phyloP scores from a whole-genome alignment of 2,797 vertebrate genomes.

The Coregonus suidteri region DNA sequence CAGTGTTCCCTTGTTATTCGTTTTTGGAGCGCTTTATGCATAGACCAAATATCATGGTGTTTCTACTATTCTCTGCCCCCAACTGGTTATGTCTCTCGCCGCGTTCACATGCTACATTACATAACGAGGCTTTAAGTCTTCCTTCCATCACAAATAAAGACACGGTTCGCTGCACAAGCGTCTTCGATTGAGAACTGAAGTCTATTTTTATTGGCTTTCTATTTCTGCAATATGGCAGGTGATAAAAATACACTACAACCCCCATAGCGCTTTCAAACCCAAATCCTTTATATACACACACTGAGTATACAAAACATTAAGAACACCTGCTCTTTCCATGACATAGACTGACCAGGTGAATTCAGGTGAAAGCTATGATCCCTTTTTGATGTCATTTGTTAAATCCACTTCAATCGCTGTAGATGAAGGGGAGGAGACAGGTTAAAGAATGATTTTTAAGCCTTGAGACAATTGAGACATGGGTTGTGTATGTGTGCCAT shows the following conservation, averaged over 20 bases:
- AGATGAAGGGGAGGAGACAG: no score
- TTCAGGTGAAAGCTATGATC: no score
- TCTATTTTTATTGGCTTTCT: constrained; percentile 47
- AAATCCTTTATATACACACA: constrained; percentile 13
- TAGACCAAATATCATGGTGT: constrained; percentile 48
- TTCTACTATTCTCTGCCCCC: constrained; percentile 33
- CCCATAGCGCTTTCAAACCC: constrained; percentile 14
- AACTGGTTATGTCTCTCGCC: constrained; percentile 57
- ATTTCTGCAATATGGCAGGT: constrained; percentile 54
- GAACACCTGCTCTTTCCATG: no score
- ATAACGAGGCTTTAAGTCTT: constrained; percentile 63
- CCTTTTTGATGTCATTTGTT: no score
- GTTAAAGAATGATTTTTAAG: no score
- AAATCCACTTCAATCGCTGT: no score
- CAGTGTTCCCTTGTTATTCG: constrained; percentile 60
- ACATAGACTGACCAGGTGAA: no score
- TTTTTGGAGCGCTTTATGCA: constrained; percentile 58
- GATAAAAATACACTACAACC: constrained; percentile 56
- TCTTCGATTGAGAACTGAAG: constrained; percentile 54
- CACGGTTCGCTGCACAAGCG: constrained; percentile 66
- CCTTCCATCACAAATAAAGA: constrained; percentile 62
- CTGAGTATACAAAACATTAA: no score
- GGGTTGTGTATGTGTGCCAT: no score
- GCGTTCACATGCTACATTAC: constrained; percentile 72
- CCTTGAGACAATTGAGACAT: no score